Percentiles rank a stretch among this genome's conserved stretches.
Evolutionary conservation across 2,113 vertebrate genomes (phyloP).

Genomic region (Psammodynastes pulverulentus): DNA sequence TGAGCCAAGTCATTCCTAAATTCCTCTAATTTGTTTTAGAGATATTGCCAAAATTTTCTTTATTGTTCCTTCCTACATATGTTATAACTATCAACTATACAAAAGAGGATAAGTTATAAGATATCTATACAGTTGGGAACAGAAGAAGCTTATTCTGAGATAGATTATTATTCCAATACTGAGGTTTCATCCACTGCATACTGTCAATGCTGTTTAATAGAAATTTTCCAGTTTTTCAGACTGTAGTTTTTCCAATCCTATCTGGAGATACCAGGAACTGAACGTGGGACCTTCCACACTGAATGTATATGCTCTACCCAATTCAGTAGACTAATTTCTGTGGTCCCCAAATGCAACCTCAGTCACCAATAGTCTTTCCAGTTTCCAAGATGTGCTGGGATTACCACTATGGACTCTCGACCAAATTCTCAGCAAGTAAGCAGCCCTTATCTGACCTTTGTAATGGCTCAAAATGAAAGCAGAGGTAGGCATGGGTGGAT

Average conservation of each 20-base stretch:
- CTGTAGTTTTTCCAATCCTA: background rate
- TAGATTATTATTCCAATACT: background rate
- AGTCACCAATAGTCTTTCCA: background rate
- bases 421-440: background rate
- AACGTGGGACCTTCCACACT: background rate
- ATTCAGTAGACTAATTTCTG: background rate
- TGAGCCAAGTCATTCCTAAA: background rate
- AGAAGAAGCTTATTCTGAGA: background rate
- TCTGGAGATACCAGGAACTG: background rate
- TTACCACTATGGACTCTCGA: background rate
- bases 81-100: background rate
- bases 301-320: background rate
- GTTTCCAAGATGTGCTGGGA: background rate
- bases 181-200: background rate
- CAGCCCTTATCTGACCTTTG: background rate
- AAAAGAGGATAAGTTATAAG: background rate
- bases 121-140: background rate
- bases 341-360: background rate
- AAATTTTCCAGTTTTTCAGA: background rate
- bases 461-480: background rate
- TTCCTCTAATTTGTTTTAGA: background rate
- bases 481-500: background rate
- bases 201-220: background rate
- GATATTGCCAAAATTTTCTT: background rate
- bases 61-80: background rate